Conservation (phyloP, 1,140 invertebrate genomes). For the Achroia grisella region DNA sequence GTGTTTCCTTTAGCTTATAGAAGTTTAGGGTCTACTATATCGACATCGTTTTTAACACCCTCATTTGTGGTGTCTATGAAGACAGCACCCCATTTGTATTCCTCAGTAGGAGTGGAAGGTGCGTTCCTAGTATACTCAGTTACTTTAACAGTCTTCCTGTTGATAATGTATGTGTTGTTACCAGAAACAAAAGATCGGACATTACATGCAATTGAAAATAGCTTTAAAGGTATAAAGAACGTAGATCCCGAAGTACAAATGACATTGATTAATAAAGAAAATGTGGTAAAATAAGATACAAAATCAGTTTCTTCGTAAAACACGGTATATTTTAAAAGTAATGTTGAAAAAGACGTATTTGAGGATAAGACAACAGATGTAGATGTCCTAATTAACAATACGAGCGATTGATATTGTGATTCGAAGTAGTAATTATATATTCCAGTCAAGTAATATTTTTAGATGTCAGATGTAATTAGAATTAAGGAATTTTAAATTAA, state of each 20-base stretch:
- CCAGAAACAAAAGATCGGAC: conserved; percentile 65
- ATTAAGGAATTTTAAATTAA: too few relatives aligned
- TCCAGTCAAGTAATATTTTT: too few relatives aligned
- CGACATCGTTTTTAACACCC: conserved; percentile 59
- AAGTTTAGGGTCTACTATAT: conserved; percentile 62
- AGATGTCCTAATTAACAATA: too few relatives aligned
- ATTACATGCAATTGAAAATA: conserved; percentile 60
- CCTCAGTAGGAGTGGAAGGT: conserved; percentile 56
- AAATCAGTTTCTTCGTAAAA: too few relatives aligned
- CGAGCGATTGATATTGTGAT: too few relatives aligned
- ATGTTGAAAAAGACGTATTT: too few relatives aligned
- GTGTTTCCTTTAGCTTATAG: conserved; percentile 62
- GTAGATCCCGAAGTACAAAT: conserved; percentile 45
- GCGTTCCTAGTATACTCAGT: conserved; percentile 58
- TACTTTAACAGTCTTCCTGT: conserved; percentile 42
- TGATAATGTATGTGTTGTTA: conserved; percentile 47
- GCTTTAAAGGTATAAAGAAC: conserved; percentile 48
- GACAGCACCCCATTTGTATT: conserved; percentile 58
- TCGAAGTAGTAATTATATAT: too few relatives aligned
- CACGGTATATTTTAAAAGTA: too few relatives aligned
- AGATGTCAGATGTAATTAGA: too few relatives aligned
- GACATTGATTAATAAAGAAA: conserved; percentile 38
- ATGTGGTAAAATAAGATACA: conserved; percentile 5
- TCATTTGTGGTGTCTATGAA: conserved; percentile 68
- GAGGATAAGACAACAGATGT: too few relatives aligned